Conservation (phyloP, 2,888 invertebrate species). For the Macaria liturata region DNA sequence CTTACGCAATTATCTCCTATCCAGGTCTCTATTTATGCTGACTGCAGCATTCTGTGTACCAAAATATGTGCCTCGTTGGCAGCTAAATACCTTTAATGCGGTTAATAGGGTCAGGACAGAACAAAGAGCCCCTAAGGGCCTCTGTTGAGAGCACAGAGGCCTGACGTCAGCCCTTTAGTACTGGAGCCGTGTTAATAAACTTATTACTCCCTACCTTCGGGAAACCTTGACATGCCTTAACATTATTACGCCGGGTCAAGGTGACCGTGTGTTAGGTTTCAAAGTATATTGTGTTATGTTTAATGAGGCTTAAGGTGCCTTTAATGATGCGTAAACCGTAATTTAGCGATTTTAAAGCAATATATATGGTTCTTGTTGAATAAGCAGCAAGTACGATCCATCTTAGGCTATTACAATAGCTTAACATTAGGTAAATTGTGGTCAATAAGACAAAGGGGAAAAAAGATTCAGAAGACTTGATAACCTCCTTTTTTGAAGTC, state of each 20-base stretch:
- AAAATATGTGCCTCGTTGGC: constrained; percentile 31
- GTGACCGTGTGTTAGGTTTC: constrained; percentile 14
- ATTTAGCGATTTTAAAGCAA: no score
- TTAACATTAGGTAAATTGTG: no score
- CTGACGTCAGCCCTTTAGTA: constrained; percentile 28
- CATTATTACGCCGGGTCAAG: constrained; percentile 22
- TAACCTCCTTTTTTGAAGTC: no score
- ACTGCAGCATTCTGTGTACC: constrained; percentile 40
- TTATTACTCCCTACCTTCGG: constrained; percentile 25
- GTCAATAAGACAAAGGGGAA: no score
- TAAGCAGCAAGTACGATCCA: no score
- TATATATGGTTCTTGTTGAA: no score
- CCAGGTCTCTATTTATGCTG: constrained; percentile 8
- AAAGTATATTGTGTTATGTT: constrained; percentile 3
- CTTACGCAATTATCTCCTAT: no score
- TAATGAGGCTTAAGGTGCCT: constrained; percentile 3
- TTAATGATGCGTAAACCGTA: no score
- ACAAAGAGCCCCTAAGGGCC: constrained; percentile 37
- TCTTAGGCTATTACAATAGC: no score
- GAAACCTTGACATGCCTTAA: constrained; percentile 27
- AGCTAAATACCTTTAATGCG: constrained; percentile 37
- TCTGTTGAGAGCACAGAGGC: constrained; percentile 23
- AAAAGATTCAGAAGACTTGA: no score
- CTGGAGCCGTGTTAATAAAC: constrained; percentile 28
- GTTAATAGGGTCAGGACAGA: constrained; percentile 37